These are phyloP conservation scores for Monarcha castaneiventris DNA, from an alignment of 2,113 vertebrate species.

Conservation along the genomic window DNA sequence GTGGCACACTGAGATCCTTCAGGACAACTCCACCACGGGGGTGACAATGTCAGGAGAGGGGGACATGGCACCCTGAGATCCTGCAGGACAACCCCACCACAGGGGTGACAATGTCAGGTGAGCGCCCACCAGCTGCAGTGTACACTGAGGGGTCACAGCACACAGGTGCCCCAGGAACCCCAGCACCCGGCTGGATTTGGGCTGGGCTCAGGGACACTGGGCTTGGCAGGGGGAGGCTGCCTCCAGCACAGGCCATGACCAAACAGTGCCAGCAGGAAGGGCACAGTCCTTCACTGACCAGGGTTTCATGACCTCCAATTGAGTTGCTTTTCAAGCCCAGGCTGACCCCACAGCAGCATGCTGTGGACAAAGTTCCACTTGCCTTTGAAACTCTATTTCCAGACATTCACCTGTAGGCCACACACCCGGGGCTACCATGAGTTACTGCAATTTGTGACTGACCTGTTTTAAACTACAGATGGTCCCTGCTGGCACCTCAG, in stretches of 20 bases:
- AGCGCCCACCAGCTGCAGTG: neutral
- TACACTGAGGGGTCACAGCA: too few species aligned
- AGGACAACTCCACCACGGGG: rapidly evolving
- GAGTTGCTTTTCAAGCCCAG: neutral
- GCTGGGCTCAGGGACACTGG: neutral
- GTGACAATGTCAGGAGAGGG: neutral
- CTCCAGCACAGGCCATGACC: rapidly evolving
- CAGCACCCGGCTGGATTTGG: neutral
- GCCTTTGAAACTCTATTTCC: neutral
- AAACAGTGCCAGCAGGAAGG: neutral
- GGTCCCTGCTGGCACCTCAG: neutral
- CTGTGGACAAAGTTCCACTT: neutral
- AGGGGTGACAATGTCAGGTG: too few species aligned
- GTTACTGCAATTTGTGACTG: neutral
- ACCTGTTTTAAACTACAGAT: neutral
- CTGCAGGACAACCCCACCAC: neutral
- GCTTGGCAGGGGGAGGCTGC: neutral
- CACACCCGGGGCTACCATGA: neutral
- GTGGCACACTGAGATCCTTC: neutral
- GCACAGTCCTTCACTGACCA: neutral
- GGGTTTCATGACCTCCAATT: neutral
- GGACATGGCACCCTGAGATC: neutral
- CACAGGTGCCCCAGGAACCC: neutral
- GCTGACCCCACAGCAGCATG: neutral
- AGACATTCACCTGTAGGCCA: neutral